A percentile compares a stretch with the other conserved stretches of the same genome.
Evolutionary conservation across 1,140 invertebrate species (phyloP).

Genomic region (Drosophila sulfurigaster): DNA sequence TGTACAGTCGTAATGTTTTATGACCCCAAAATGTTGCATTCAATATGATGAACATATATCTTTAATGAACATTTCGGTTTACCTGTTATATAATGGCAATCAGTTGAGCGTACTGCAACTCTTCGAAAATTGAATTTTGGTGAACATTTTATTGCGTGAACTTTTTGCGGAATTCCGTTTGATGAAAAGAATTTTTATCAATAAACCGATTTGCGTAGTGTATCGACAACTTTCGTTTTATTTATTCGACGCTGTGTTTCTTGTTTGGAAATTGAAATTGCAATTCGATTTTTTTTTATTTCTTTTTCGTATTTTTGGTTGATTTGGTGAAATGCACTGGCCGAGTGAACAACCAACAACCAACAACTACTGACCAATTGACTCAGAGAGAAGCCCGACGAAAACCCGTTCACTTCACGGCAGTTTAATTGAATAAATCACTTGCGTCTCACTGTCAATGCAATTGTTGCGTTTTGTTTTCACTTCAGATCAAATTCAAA

Average conservation of each 20-base stretch:
- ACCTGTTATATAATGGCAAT: conserved; percentile 42
- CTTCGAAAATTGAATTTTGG: conserved; percentile 17
- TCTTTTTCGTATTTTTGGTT: conserved; percentile 40
- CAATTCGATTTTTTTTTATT: conserved; percentile 52
- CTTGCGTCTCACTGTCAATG: conserved; percentile 58
- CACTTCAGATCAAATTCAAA: conserved; percentile 49
- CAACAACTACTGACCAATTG: conserved; percentile 21
- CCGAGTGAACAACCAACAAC: conserved; percentile 15
- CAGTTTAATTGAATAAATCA: conserved; percentile 60
- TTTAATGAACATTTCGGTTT: conserved; percentile 11
- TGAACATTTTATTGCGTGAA: conserved; percentile 27
- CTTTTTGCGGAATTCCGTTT: conserved; percentile 38
- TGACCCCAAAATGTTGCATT: conserved; percentile 2
- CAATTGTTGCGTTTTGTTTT: conserved; percentile 58
- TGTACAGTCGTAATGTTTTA: conserved; percentile 4
- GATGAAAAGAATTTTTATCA: conserved; percentile 29
- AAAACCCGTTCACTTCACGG: conserved; percentile 69
- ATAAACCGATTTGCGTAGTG: conserved; percentile 32
- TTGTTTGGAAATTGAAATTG: conserved; percentile 71
- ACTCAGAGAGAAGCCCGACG: conserved; percentile 21
- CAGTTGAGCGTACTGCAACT: conserved; percentile 17
- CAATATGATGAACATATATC: neutral
- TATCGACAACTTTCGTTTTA: conserved; percentile 62
- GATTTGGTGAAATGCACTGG: conserved; percentile 64
- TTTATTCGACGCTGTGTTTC: conserved; percentile 32